phyloP scores from a whole-genome alignment of 2,113 vertebrate species.

The Pelodiscus sinensis region DNA sequence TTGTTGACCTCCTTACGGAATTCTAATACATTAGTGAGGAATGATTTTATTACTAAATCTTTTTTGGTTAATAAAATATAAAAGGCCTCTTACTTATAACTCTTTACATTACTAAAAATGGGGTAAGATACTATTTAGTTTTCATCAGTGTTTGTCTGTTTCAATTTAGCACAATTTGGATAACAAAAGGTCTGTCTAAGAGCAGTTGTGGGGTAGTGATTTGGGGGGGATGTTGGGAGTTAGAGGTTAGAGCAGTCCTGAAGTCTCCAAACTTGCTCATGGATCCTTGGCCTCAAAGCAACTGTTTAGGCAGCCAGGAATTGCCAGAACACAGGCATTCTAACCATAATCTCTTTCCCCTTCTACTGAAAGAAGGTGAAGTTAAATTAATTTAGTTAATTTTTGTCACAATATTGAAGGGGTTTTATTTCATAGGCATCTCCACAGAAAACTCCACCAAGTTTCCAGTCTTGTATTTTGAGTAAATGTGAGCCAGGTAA shows the following conservation, averaged over 20 bases:
- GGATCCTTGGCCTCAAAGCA: background rate
- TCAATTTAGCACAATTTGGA: rapidly evolving
- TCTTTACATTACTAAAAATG: background rate
- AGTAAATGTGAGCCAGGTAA: background rate
- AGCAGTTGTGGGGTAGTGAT: background rate
- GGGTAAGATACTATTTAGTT: background rate
- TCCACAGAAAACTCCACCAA: background rate
- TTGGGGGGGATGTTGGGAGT: background rate
- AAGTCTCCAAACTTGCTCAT: background rate
- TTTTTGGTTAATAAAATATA: background rate
- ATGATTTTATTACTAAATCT: background rate
- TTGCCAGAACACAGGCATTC: background rate
- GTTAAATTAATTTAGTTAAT: rapidly evolving
- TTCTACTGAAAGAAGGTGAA: background rate
- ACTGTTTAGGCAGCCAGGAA: background rate
- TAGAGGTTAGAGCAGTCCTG: background rate
- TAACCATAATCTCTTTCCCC: rapidly evolving
- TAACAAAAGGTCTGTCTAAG: background rate
- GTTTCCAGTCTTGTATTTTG: background rate
- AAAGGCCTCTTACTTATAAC: background rate
- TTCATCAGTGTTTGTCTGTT: background rate
- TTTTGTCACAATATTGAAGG: background rate
- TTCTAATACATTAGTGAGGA: too few relatives aligned
- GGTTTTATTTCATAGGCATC: background rate
- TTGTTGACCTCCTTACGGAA: too few relatives aligned